Base-by-base conservation (phyloP, 1,140 invertebrate genomes). In the Caenorhabditis tropicalis region DNA sequence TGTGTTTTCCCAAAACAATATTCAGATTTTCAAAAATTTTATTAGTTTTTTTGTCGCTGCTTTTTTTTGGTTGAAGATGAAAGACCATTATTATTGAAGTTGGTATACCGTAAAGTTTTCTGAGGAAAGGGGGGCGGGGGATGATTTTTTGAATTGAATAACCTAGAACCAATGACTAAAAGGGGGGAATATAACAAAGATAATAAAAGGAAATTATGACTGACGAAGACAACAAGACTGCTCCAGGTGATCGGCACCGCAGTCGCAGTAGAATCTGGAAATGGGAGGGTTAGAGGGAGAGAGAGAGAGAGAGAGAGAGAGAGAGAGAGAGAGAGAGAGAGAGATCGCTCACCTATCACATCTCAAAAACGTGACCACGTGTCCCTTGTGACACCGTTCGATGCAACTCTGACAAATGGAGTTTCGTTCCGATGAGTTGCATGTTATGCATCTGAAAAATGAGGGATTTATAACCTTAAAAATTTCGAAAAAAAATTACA, bases 231-330 rank as follows among this genome's bases (percentile, higher is more conserved):
- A 74, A 10, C 65, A 74, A 3, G 65, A 43, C 10, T 29, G 65
- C n/a, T 74, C 65, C n/a, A 74, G 15, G 43, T 74, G 65, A 74
- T 74, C 65, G 15, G 65, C 65, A 12, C 65, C 65, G 29, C 65
- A 74, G 9, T 74, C 65, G 21, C 65, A 74, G 65, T 74, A 74
- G 65, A 74, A 74, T 74, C 65, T 74, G 58, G 27, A 56, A 24
- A 10, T 7, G 53, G 15, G 24, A 16, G 21, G 16, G 15, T 51
- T 51, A 51, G 49, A n/a, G 49, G 15, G n/a, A n/a, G n/a, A n/a
- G n/a, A n/a, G n/a, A n/a, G n/a, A n/a, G n/a, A n/a, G n/a, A n/a
- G n/a, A n/a, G n/a, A n/a, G n/a, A n/a, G n/a, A n/a, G n/a, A n/a
- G n/a, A n/a, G n/a, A n/a, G n/a, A n/a, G n/a, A n/a, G n/a, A n/a